Conservation (phyloP, 2,888 invertebrate genomes). For the Achlya flavicornis region DNA sequence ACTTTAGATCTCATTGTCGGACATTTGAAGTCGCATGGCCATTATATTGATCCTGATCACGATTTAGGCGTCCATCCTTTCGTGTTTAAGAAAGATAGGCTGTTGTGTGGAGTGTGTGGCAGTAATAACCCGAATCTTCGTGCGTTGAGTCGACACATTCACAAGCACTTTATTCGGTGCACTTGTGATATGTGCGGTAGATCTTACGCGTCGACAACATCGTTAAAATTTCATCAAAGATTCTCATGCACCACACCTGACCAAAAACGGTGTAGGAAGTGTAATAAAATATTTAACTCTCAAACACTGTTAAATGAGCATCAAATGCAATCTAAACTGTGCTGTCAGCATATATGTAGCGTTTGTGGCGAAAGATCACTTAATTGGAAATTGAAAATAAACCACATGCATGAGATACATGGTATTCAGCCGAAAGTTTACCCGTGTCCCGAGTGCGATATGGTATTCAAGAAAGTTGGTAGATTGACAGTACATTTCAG, state of each 20-base stretch:
- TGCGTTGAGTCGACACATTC: slow-evolving; percentile 51
- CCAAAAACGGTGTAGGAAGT: slow-evolving; percentile 43
- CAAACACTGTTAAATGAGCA: slow-evolving; percentile 45
- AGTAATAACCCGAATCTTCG: slow-evolving; percentile 46
- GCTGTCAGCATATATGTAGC: slow-evolving; percentile 49
- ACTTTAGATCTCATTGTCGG: slow-evolving; percentile 11
- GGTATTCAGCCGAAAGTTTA: slow-evolving; percentile 36
- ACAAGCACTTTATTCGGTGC: slow-evolving; percentile 49
- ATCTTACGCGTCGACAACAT: slow-evolving; percentile 40
- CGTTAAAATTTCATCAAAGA: slow-evolving; percentile 42
- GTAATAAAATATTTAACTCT: slow-evolving; percentile 44
- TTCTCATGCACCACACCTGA: slow-evolving; percentile 34
- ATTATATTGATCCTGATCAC: slow-evolving; percentile 37
- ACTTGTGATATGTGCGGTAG: slow-evolving; percentile 58
- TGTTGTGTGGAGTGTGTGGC: slow-evolving; percentile 48
- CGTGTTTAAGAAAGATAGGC: slow-evolving; percentile 40
- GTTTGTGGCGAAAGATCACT: slow-evolving; percentile 48
- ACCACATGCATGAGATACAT: slow-evolving; percentile 46
- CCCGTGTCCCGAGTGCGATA: slow-evolving; percentile 49
- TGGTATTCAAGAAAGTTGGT: slow-evolving; percentile 36
- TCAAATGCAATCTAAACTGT: slow-evolving; percentile 37
- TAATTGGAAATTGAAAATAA: slow-evolving; percentile 41
- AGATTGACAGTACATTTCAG: slow-evolving; percentile 46
- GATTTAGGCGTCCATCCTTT: slow-evolving; percentile 53
- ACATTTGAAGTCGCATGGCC: slow-evolving; percentile 47